Evolutionary conservation across 2,888 invertebrate species (phyloP), one percentile per base, ranked within the genome.

Genomic region (Orchesellides sinensis): DNA sequence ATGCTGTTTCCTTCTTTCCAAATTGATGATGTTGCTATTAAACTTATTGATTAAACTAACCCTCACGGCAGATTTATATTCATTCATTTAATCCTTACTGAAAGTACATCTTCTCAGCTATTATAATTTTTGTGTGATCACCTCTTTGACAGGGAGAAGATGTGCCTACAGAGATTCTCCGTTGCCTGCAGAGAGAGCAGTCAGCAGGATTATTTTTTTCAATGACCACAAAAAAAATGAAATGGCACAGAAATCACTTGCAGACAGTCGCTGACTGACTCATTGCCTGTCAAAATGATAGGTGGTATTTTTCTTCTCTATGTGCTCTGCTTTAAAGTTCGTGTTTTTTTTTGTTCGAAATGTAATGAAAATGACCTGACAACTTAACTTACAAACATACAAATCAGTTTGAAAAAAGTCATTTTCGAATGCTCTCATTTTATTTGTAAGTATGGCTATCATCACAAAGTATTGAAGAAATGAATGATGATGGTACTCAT

Each of bases 21-120:
- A 75, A 75, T 82, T 82, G 82, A 82, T 82, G 69, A 75, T 75
- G 63, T 65, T 54, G 45, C 74, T 56, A 82, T 82, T 70, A 82
- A 81, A 81, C 45, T 75, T 82, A 82, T 82, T 81, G 81, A 81
- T 66, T 70, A 75, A 75, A 74, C 75, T 69, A 82, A 75, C 49
- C 74, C 74, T 70, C 68, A 65, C 49, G 82, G 82, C 82, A 70
- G 45, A 52, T 69, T 69, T 75, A 45, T 45, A 63, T 54, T n/a
- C 47, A 10, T 19, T 23, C 63, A 35, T 54, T 70, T 63, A 21
- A 61, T 79, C 79, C 70, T 49, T 21, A 52, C 47, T 47, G 2
- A 10, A 40, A 63, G 17, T 19, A 52, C 10, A 52, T 52, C 52
- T 29, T 52, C 35, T 25, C n/a, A n/a, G n/a, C n/a, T n/a, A n/a